These are phyloP conservation scores for Jaculus jaculus DNA, from an alignment of 2,113 vertebrate genomes.

Conservation along the genomic window DNA sequence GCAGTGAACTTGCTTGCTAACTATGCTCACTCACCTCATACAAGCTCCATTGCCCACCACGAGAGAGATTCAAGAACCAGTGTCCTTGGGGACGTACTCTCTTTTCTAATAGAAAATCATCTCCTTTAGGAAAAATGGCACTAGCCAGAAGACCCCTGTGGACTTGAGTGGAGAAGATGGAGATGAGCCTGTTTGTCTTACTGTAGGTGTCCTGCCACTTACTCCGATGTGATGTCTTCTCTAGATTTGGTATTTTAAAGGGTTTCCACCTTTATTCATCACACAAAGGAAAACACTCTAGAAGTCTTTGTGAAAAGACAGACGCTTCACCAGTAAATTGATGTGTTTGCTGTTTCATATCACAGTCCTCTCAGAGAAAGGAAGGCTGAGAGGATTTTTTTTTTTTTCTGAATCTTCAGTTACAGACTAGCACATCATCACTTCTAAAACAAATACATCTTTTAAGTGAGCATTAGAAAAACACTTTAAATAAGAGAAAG, in stretches of 20 bases:
- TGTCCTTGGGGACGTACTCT: not conserved
- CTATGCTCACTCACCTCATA: not conserved
- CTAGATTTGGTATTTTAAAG: conserved; percentile 41
- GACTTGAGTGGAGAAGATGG: not conserved
- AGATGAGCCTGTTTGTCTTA: not conserved
- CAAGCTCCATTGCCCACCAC: not conserved
- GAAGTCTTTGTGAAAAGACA: not conserved
- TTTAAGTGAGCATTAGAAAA: not conserved
- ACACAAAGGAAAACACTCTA: not conserved
- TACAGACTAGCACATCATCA: too few relatives aligned
- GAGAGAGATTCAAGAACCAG: not conserved
- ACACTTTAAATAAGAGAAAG: conserved; percentile 11
- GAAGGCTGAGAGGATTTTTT: not conserved
- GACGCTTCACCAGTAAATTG: not conserved
- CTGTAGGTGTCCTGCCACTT: conserved; percentile 24
- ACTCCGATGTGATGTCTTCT: not conserved
- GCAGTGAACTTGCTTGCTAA: not conserved
- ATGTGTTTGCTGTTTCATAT: not conserved
- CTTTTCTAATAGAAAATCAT: not conserved
- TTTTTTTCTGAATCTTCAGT: conserved; percentile 24
- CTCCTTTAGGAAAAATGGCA: not conserved
- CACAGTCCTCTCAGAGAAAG: not conserved
- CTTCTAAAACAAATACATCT: too few relatives aligned
- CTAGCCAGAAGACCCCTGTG: not conserved
- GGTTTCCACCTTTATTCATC: not conserved